phyloP scores from a whole-genome alignment of 2,888 invertebrate genomes.

The Latheticus oryzae region DNA sequence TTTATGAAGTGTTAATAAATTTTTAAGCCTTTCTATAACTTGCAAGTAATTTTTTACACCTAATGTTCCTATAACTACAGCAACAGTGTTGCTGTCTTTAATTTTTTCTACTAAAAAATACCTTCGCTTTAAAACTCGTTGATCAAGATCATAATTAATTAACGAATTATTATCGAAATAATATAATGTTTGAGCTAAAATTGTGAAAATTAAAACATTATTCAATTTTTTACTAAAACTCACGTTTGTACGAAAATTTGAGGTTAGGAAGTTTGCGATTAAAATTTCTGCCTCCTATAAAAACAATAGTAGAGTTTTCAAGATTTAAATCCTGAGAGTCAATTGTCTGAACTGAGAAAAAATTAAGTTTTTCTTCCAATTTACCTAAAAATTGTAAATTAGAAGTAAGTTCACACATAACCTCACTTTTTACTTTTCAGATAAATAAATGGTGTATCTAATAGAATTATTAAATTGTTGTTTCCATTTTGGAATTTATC shows the following conservation, averaged over 20 bases:
- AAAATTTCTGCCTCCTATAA: constrained; percentile 31
- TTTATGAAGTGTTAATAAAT: constrained; percentile 77
- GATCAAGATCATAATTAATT: constrained; percentile 60
- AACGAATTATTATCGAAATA: constrained; percentile 68
- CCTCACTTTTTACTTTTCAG: constrained; percentile 66
- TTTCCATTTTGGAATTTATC: constrained; percentile 60
- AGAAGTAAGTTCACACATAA: constrained; percentile 40
- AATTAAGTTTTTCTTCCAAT: background rate
- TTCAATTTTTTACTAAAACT: constrained; percentile 37
- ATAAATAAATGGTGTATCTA: constrained; percentile 77
- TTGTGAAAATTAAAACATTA: constrained; percentile 6
- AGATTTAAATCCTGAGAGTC: constrained; percentile 12
- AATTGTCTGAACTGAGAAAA: constrained; percentile 5
- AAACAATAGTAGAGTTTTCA: constrained; percentile 16
- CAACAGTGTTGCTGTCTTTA: constrained; percentile 88
- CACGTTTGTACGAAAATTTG: constrained; percentile 36
- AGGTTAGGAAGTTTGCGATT: constrained; percentile 34
- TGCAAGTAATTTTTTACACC: constrained; percentile 83
- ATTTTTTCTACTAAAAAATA: constrained; percentile 90
- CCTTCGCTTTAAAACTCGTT: constrained; percentile 80
- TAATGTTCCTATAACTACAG: constrained; percentile 91
- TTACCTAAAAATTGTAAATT: constrained; percentile 29
- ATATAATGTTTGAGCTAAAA: constrained; percentile 44
- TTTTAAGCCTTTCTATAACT: constrained; percentile 79
- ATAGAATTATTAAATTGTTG: constrained; percentile 70